These are phyloP conservation scores for Delphinus delphis DNA, from an alignment of 2,113 vertebrate genomes.

Conservation along the genomic window DNA sequence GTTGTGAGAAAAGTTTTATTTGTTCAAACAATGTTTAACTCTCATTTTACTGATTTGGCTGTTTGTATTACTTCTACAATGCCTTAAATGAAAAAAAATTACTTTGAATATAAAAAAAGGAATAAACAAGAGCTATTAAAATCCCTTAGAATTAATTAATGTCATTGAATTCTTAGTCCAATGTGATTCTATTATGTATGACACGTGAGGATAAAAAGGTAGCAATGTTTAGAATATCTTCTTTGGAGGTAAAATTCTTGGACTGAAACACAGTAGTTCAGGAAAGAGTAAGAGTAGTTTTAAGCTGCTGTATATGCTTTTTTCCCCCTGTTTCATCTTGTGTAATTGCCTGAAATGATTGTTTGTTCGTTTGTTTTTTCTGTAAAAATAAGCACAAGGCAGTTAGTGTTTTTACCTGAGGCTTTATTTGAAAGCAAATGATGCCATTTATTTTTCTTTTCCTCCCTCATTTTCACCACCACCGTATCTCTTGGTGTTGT, in stretches of 20 bases:
- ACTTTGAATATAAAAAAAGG: background rate
- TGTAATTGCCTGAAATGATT: background rate
- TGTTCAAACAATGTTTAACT: background rate
- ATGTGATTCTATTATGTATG: background rate
- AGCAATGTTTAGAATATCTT: background rate
- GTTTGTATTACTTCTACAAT: background rate
- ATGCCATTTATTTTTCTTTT: background rate
- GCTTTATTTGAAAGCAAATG: conserved; percentile 12
- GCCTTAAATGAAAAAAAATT: fast-evolving
- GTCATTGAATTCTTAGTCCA: background rate
- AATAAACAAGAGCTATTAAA: background rate
- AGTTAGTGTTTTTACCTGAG: background rate
- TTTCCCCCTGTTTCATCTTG: background rate
- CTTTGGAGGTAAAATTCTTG: background rate
- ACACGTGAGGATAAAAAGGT: background rate
- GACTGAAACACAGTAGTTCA: background rate
- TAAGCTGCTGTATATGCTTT: background rate
- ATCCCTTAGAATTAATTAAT: background rate
- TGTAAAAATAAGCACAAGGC: background rate
- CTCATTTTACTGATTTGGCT: background rate
- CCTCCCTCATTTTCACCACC: background rate
- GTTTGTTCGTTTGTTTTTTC: background rate
- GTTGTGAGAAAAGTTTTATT: background rate
- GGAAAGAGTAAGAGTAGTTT: background rate
- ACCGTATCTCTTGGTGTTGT: background rate